Percentiles rank a stretch among this genome's conserved stretches.
phyloP scores from a whole-genome alignment of 2,113 vertebrate species.

The Hystrix cristata region DNA sequence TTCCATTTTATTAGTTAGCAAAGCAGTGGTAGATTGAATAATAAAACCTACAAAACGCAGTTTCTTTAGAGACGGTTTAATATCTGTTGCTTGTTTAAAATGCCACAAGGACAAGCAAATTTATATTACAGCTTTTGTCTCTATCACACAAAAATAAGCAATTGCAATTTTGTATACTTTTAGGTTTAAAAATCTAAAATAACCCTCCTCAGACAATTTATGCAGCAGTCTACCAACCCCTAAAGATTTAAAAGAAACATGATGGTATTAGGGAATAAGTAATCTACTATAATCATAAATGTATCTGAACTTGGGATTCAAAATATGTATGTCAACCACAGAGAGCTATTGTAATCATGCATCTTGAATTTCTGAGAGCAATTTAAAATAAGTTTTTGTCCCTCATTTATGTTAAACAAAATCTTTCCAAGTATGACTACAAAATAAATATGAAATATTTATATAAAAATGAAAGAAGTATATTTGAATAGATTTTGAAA shows the following conservation, averaged over 20 bases:
- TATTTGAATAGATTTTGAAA: slow-evolving; percentile 36
- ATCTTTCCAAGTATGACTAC: slow-evolving; percentile 71
- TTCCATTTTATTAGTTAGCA: slow-evolving; percentile 92
- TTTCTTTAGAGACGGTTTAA: slow-evolving; percentile 88
- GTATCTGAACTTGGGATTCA: slow-evolving; percentile 78
- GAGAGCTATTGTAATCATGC: slow-evolving; percentile 77
- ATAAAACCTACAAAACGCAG: slow-evolving; percentile 88
- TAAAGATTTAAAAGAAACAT: slow-evolving; percentile 86
- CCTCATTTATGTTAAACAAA: slow-evolving; percentile 18
- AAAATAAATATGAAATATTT: slow-evolving; percentile 55
- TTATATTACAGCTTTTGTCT: slow-evolving; percentile 80
- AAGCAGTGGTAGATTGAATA: slow-evolving; percentile 89
- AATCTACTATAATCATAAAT: slow-evolving; percentile 79
- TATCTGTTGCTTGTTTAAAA: slow-evolving; percentile 84
- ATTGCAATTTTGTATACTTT: slow-evolving; percentile 79
- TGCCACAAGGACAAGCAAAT: slow-evolving; percentile 79
- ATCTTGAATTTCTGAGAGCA: slow-evolving; percentile 73
- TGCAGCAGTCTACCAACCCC: slow-evolving; percentile 76
- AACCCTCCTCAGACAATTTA: slow-evolving; percentile 76
- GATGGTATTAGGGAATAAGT: slow-evolving; percentile 79
- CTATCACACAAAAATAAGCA: slow-evolving; percentile 80
- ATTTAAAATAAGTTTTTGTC: neutral
- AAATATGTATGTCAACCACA: slow-evolving; percentile 74
- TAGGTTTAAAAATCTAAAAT: slow-evolving; percentile 77
- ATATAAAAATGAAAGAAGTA: neutral